Conservation (phyloP, 2,888 invertebrate species). For the Tachina grossa region DNA sequence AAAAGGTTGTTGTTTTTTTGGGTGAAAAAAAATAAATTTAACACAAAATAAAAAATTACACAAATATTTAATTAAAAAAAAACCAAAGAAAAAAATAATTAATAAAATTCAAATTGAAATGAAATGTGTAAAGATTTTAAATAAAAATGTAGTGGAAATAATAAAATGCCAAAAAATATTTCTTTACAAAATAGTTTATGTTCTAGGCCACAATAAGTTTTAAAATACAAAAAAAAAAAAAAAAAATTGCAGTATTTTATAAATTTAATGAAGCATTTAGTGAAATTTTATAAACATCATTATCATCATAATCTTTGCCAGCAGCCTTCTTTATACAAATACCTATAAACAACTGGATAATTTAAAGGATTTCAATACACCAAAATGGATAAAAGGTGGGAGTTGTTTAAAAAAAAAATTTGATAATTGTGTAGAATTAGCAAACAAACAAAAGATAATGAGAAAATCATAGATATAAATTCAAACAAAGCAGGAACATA, state of each 20-base stretch:
- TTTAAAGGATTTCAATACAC: constrained; percentile 45
- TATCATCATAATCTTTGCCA: background rate
- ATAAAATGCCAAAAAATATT: constrained; percentile 9
- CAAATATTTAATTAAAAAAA: constrained; percentile 29
- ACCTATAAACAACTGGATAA: constrained; percentile 57
- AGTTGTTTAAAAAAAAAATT: constrained; percentile 1
- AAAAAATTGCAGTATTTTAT: constrained; percentile 3
- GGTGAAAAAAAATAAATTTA: background rate
- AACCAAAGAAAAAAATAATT: constrained; percentile 23
- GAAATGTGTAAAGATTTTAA: background rate
- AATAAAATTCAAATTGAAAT: constrained; percentile 2
- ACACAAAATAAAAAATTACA: background rate
- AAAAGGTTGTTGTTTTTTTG: constrained; percentile 34
- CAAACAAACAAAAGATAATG: too few species aligned
- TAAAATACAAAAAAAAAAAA: constrained; percentile 36
- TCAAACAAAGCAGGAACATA: too few species aligned
- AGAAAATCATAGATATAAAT: too few species aligned
- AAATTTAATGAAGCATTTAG: constrained; percentile 55
- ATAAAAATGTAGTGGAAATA: constrained; percentile 27
- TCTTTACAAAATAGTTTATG: constrained; percentile 9
- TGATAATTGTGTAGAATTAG: background rate
- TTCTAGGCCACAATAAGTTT: background rate
- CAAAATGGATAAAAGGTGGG: constrained; percentile 71
- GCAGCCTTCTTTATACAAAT: background rate
- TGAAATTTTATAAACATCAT: constrained; percentile 51